Base-by-base conservation (phyloP, 2,888 invertebrate species). In the Pardosa pseudoannulata region DNA sequence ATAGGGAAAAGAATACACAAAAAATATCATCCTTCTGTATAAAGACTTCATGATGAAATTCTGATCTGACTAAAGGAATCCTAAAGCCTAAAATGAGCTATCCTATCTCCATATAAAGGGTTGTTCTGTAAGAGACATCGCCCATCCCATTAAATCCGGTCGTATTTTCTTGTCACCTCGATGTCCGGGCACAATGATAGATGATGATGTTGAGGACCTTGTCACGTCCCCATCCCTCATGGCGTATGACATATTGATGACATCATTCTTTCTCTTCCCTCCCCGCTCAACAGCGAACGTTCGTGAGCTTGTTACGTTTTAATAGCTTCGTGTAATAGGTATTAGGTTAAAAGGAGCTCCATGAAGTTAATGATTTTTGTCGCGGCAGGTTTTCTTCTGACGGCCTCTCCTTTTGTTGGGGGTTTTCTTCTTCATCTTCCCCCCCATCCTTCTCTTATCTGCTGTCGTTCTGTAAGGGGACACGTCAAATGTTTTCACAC, bases 141-240 rank as follows among this genome's bases (percentile, higher is more conserved):
- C 73, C 67, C 62, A 68, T 29, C 29, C 72, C 16, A 83, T 79
- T 85, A 78, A 72, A 78, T 41, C 19, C 23, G 70, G 46, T 62
- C 50, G 70, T 41, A 82, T 82, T 75, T 76, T 29, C 32, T 70
- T 68, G 78, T 73, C 83, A 85, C 83, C 73, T 67, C n/a, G 67
- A 31, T 67, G 67, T 32, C 68, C 56, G 81, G 78, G 39, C 27
- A 19, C 70, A 79, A 68, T 78, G 83, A 85, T 71, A 78, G 83
- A 85, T 85, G 83, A 73, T 74, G 81, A 70, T 73, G 50, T 73
- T 19, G 19, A 28, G 31, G 65, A 75, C 39, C 68, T 78, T 67
- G 78, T 72, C 72, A n/a, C 19, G 73, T 31, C 62, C 67, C 39
- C 36, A 85, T 85, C 67, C 73, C 72, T 85, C 83, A 78, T 62